phyloP scores from a whole-genome alignment of 2,113 vertebrate species.

The Calonectris borealis region DNA sequence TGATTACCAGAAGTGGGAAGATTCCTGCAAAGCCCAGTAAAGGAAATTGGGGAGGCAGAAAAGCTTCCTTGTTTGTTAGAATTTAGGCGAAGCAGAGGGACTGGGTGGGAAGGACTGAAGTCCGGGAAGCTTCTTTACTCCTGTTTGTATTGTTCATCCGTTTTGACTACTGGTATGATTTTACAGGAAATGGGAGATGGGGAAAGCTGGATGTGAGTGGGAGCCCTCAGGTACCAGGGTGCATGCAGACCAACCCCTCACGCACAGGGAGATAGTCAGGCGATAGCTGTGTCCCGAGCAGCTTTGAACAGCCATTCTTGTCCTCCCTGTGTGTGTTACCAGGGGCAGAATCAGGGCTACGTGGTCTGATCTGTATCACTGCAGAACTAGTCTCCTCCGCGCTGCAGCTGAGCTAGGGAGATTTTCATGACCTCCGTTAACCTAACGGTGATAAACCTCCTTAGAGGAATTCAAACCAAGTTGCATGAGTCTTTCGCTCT shows the following conservation, averaged over 20 bases:
- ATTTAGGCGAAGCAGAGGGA: not conserved
- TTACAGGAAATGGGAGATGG: not conserved
- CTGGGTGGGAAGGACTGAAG: not conserved
- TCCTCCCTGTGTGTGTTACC: not conserved
- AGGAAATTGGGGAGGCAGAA: not conserved
- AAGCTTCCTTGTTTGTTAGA: not conserved
- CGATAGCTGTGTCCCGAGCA: not conserved
- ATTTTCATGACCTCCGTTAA: not conserved
- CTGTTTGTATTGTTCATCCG: accelerated
- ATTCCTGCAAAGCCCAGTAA: not conserved
- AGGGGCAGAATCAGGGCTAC: not conserved
- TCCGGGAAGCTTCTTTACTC: not conserved
- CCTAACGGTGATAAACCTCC: not conserved
- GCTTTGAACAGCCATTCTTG: not conserved
- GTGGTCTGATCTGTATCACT: not conserved
- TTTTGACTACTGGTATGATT: not conserved
- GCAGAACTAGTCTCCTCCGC: not conserved
- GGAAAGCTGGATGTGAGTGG: not conserved
- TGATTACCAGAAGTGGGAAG: not conserved
- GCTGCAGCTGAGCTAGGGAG: not conserved
- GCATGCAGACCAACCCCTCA: not conserved
- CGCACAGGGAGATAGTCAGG: not conserved
- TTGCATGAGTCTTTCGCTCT: not conserved
- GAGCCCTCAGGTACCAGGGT: not conserved
- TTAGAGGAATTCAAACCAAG: not conserved